Evolutionary conservation across 2,888 invertebrate species (phyloP).

Genomic region (Galerucella pusilla): DNA sequence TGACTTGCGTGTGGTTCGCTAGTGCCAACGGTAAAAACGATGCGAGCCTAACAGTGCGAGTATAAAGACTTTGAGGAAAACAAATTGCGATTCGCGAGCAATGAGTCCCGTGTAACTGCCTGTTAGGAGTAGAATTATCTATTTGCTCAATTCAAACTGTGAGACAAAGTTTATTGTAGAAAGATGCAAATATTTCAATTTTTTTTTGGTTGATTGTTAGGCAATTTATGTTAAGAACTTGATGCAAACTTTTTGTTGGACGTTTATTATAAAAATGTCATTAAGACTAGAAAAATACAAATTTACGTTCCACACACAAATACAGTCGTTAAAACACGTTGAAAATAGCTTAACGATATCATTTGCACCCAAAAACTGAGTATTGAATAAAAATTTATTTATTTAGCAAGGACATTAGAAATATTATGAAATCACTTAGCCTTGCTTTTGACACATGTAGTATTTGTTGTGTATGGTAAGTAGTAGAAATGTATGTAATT

Average conservation of each 20-base stretch:
- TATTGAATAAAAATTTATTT: not conserved
- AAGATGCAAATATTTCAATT: not conserved
- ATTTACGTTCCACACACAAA: not conserved
- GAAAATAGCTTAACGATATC: not conserved
- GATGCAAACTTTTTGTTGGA: not conserved
- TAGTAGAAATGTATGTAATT: not conserved
- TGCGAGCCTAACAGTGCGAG: too few species aligned
- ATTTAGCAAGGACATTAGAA: not conserved
- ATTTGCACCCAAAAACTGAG: not conserved
- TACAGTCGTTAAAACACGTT: not conserved
- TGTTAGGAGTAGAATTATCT: too few species aligned
- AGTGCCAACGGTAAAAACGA: too few species aligned
- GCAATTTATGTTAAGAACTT: not conserved
- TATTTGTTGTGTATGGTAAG: not conserved
- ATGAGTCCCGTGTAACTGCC: too few species aligned
- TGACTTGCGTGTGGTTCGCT: too few species aligned
- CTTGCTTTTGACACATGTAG: not conserved
- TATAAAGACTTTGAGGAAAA: too few species aligned
- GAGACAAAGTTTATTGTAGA: too few species aligned
- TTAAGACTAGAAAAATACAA: not conserved
- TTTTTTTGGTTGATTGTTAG: not conserved
- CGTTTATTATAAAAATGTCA: not conserved
- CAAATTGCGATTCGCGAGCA: too few species aligned
- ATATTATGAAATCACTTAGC: slow-evolving; percentile 1
- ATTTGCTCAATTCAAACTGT: too few species aligned